Evolutionary conservation across 1,140 invertebrate species (phyloP).

Genomic region (Diorhabda elongata): DNA sequence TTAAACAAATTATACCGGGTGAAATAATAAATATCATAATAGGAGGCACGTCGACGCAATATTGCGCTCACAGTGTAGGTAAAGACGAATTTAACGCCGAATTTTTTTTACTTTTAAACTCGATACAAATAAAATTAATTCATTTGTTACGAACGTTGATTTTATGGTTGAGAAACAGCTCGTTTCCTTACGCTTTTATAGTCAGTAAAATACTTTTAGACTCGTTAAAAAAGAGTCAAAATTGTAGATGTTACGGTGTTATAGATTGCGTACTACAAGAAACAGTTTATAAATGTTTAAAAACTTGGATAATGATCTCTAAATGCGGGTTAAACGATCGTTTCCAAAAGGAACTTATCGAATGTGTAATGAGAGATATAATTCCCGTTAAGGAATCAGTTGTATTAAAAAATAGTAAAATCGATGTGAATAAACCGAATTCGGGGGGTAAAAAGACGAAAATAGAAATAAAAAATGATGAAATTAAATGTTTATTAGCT

Average conservation of each 20-base stretch:
- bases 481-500: neutral
- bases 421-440: neutral
- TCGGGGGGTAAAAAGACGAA: neutral
- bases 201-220: neutral
- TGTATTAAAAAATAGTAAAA: neutral
- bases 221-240: neutral
- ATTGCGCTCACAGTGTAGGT: neutral
- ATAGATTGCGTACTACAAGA: neutral
- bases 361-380: neutral
- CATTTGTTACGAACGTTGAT: neutral
- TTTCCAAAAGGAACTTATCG: neutral
- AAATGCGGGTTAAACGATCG: neutral
- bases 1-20: neutral
- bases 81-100: neutral
- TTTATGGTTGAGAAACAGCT: neutral
- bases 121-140: neutral
- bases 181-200: neutral
- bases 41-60: neutral
- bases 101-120: neutral
- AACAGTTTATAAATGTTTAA: neutral
- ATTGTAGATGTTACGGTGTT: neutral
- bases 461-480: neutral
- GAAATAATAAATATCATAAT: neutral
- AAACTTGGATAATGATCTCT: neutral
- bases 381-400: neutral